A percentile compares a stretch with the other conserved stretches of the same genome.
These are phyloP conservation scores for Hyphantria cunea DNA, from an alignment of 1,140 invertebrate species.

Conservation along the genomic window DNA sequence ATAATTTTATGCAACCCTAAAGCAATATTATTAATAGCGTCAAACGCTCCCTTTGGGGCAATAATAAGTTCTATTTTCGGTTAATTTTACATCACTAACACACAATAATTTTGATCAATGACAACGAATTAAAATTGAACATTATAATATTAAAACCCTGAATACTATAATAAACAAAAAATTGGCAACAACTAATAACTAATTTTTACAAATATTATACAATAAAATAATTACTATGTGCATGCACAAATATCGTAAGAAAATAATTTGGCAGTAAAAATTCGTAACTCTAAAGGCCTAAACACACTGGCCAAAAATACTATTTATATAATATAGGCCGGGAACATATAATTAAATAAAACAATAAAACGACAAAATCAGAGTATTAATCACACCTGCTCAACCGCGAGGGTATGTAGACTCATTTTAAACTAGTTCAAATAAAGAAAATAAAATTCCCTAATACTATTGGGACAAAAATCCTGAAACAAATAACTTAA, in stretches of 20 bases:
- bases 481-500: conserved; percentile 82
- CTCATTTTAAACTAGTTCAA: conserved; percentile 74
- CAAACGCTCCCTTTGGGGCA: conserved; percentile 80
- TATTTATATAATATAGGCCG: conserved; percentile 77
- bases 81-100: conserved; percentile 78
- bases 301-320: conserved; percentile 77
- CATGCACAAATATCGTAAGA: conserved; percentile 80
- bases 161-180: conserved; percentile 76
- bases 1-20: conserved; percentile 79
- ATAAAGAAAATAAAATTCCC: conserved; percentile 81
- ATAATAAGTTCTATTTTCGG: conserved; percentile 74
- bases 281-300: conserved; percentile 80
- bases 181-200: conserved; percentile 80
- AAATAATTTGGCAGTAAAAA: conserved; percentile 82
- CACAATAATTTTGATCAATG: conserved; percentile 81
- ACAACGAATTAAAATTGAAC: conserved; percentile 77
- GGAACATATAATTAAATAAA: conserved; percentile 73
- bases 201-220: conserved; percentile 75
- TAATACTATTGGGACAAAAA: conserved; percentile 82
- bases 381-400: conserved; percentile 78
- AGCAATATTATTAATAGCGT: conserved; percentile 79
- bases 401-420: conserved; percentile 70
- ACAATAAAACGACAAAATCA: conserved; percentile 73
- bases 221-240: conserved; percentile 80
- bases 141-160: conserved; percentile 78